phyloP scores from a whole-genome alignment of 2,797 vertebrate species.

The Poeciliopsis infans region DNA sequence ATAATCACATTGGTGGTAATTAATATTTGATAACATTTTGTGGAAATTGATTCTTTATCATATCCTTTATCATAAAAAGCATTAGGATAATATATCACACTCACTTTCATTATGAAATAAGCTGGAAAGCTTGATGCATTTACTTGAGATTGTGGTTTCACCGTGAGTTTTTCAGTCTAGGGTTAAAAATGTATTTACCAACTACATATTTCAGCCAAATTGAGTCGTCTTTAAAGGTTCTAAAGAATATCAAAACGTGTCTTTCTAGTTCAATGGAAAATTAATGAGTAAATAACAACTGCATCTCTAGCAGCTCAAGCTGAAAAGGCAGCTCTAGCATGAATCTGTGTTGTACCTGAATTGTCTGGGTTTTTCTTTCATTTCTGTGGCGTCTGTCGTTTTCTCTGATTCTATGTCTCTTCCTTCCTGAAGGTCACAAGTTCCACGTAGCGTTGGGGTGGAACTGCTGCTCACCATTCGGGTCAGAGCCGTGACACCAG shows the following conservation, averaged over 20 bases:
- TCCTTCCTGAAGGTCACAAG: slow-evolving; percentile 43
- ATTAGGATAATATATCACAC: background rate
- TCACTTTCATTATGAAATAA: background rate
- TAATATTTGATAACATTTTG: background rate
- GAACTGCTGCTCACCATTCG: slow-evolving; percentile 78
- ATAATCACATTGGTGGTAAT: background rate
- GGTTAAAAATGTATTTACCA: background rate
- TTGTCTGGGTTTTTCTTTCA: slow-evolving; percentile 70
- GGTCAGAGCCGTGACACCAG: slow-evolving; percentile 79
- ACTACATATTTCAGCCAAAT: background rate
- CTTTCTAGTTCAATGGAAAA: background rate
- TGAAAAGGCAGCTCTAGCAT: background rate
- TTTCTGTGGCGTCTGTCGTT: slow-evolving; percentile 53
- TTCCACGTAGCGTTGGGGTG: slow-evolving; percentile 57
- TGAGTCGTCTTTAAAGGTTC: background rate
- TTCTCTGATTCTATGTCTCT: slow-evolving; percentile 46
- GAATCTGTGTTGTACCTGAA: slow-evolving; percentile 69
- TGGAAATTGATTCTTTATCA: background rate
- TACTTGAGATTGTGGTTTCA: slow-evolving; percentile 16
- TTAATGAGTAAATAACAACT: background rate
- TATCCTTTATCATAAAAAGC: background rate
- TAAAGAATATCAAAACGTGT: background rate
- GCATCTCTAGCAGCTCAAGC: background rate
- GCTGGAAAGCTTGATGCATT: background rate
- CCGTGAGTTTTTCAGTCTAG: background rate